These are phyloP conservation scores for silkworm (Bombyx mori) DNA, from an alignment of 1,140 invertebrate species.

Conservation along the genomic window DNA sequence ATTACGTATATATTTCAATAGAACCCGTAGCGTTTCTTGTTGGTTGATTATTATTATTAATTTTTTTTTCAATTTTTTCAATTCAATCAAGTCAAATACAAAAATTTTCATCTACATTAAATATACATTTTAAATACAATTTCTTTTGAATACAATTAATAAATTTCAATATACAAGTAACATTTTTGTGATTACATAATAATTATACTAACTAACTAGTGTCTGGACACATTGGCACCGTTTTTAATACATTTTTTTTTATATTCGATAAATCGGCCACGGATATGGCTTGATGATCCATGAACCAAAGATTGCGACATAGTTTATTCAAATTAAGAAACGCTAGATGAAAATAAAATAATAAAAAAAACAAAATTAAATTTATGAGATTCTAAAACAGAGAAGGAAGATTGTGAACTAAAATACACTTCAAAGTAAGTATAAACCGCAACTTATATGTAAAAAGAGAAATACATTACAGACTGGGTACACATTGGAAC, in stretches of 20 bases:
- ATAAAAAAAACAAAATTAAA: constrained; percentile 27
- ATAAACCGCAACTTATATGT: constrained; percentile 61
- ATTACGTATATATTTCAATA: constrained; percentile 55
- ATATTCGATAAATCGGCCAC: too few species aligned
- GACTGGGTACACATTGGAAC: constrained; percentile 28
- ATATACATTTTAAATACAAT: neutral
- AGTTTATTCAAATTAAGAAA: constrained; percentile 31
- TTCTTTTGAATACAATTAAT: too few species aligned
- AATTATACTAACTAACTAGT: neutral
- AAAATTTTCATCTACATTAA: neutral
- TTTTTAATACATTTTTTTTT: constrained; percentile 19
- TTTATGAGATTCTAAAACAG: constrained; percentile 59
- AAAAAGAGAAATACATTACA: constrained; percentile 31
- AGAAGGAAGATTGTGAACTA: constrained; percentile 39
- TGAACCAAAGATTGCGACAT: neutral
- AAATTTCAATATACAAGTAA: too few species aligned
- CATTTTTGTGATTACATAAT: too few species aligned
- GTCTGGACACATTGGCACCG: constrained; percentile 48
- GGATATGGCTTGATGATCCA: too few species aligned
- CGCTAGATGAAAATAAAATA: constrained; percentile 20
- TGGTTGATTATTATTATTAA: constrained; percentile 44
- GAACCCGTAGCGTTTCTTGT: constrained; percentile 71
- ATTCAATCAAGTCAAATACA: neutral
- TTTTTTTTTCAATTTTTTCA: constrained; percentile 20
- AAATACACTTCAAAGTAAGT: constrained; percentile 48